These are phyloP conservation scores for Chaetodon auriga DNA, from an alignment of 2,113 vertebrate species.

Conservation along the genomic window DNA sequence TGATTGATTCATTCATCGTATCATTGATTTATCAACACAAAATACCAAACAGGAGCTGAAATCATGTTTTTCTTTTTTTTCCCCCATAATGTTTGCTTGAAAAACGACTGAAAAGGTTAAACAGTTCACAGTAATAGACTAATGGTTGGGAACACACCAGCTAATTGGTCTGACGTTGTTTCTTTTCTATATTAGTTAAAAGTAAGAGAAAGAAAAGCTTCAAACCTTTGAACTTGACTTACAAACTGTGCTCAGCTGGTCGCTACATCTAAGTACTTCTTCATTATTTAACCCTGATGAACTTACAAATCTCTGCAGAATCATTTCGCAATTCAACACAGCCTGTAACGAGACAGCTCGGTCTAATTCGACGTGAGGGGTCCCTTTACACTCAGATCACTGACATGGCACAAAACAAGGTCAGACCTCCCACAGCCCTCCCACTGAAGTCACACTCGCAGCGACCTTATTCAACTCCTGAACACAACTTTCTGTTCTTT, in stretches of 20 bases:
- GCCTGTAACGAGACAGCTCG: constrained; percentile 27
- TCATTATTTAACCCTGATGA: constrained; percentile 32
- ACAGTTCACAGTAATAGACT: background rate
- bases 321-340: constrained; percentile 37
- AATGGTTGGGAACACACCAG: background rate
- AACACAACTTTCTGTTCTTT: constrained; percentile 41
- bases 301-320: constrained; percentile 20
- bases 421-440: constrained; percentile 62
- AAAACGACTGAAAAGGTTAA: background rate
- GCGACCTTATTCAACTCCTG: constrained; percentile 53
- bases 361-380: constrained; percentile 35
- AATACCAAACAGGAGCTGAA: background rate
- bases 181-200: background rate
- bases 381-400: constrained; percentile 50
- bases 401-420: constrained; percentile 58
- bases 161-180: background rate
- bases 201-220: background rate
- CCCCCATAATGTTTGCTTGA: background rate
- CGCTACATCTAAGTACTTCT: background rate
- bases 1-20: background rate
- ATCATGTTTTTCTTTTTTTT: background rate
- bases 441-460: constrained; percentile 35
- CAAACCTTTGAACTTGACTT: background rate
- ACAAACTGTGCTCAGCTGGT: constrained; percentile 9
- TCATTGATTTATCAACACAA: background rate